phyloP scores from a whole-genome alignment of 1,140 invertebrate species.

The Elymnias hypermnestra region DNA sequence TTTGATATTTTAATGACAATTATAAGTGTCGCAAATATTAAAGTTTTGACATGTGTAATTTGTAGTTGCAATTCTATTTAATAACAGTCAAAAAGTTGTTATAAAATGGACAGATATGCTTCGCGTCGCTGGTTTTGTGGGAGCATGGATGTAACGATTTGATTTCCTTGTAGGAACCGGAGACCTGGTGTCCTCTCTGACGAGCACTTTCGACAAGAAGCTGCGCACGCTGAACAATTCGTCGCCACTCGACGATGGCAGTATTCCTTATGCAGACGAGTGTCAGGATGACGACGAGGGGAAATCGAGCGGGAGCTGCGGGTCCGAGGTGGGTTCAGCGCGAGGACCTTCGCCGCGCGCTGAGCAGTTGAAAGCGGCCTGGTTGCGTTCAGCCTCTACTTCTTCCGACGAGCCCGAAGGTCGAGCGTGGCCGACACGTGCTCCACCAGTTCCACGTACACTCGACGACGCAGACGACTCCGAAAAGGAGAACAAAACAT shows the following conservation, averaged over 20 bases:
- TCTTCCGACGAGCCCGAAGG: conserved; percentile 29
- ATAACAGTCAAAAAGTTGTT: too few species aligned
- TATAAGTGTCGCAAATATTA: too few species aligned
- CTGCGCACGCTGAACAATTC: conserved; percentile 74
- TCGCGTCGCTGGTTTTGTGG: too few species aligned
- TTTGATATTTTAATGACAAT: too few species aligned
- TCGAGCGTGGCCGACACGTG: conserved; percentile 22
- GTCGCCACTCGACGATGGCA: conserved; percentile 71
- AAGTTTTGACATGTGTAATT: too few species aligned
- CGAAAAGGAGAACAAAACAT: conserved; percentile 32
- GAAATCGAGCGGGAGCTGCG: conserved; percentile 48
- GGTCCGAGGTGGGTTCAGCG: conserved; percentile 31
- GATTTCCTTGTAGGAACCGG: conserved; percentile 64
- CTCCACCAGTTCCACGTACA: conserved; percentile 14
- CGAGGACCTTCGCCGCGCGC: conserved; percentile 42
- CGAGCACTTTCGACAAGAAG: conserved; percentile 82
- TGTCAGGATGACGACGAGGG: conserved; percentile 59
- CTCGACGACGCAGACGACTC: conserved; percentile 39
- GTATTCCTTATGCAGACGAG: conserved; percentile 73
- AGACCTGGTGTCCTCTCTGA: conserved; percentile 81
- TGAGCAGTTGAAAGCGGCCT: conserved; percentile 56
- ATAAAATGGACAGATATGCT: too few species aligned
- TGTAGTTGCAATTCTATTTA: too few species aligned
- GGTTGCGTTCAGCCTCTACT: conserved; percentile 56
- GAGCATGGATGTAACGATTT: background rate